Base-by-base conservation (phyloP, 2,797 vertebrate species). In the Tachyglossus aculeatus region DNA sequence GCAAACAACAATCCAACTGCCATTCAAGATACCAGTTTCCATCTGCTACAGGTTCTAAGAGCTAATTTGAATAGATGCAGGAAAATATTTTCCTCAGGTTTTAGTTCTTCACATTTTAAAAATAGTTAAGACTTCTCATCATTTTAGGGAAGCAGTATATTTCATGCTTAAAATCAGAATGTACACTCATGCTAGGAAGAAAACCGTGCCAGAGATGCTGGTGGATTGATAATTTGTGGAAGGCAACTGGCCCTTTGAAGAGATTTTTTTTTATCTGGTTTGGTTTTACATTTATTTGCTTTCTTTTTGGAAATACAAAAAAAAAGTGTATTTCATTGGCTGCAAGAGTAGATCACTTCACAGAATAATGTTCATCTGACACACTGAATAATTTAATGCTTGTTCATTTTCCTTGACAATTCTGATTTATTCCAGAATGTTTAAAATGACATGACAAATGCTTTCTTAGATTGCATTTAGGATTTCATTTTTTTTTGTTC, bases 101-200 rank as follows among this genome's bases (percentile, higher is more conserved):
- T 61, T 52, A 15, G 55, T 80, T 71, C 54, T 82, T 78, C 86
- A 79, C 78, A 67, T 80, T 59, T 41, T 78, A 66, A 82, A 81
- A 85, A 83, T 66, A 68, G 57, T 33, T 11, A 60, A 58, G 55
- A 69, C 85, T 77, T 80, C 36, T 78, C 27, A 76, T 77, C 61
- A 59, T 66, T 72, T 87, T 39, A 61, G 69, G 69, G 48, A 74
- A 67, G 22, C 61, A 52, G 37, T 70, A 54, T 55, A 78, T 82
- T 77, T 65, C 54, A 80, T 78, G 47, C 50, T 63, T 80, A 56
- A 76, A 74, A 0, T 1, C 75, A 62, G 10, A 14, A 40, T 76
- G 62, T 47, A 73, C 31, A 61, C 71, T 65, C 9, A 19, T 69
- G 40, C 67, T 67, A 56, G 62, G 40, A 34, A 52, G 60, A 79